A percentile compares a stretch with the other conserved stretches of the same genome.
Conservation (phyloP, 2,113 vertebrate species). For the Butorides virescens region DNA sequence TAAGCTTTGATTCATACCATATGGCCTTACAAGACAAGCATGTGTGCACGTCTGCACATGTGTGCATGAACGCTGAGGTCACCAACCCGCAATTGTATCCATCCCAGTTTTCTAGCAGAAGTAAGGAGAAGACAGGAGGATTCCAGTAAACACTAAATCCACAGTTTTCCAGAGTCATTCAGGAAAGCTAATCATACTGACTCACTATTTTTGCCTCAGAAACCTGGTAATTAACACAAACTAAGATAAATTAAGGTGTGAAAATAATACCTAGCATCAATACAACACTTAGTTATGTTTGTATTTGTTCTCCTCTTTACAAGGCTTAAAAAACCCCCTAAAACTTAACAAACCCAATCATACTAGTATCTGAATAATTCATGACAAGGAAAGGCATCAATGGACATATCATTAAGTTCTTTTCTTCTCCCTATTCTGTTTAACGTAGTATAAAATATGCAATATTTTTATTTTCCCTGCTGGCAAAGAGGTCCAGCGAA, state of each 20-base stretch:
- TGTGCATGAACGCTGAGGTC: neutral
- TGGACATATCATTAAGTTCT: neutral
- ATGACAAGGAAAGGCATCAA: neutral
- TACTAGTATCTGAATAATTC: neutral
- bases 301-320: neutral
- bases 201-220: neutral
- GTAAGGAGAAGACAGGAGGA: neutral
- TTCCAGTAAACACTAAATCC: neutral
- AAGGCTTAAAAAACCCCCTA: neutral
- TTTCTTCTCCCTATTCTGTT: neutral
- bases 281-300: neutral
- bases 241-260: neutral
- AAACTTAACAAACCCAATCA: neutral
- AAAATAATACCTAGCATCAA: neutral
- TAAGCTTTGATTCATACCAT: conserved; percentile 42
- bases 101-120: neutral
- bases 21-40: neutral
- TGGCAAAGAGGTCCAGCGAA: neutral
- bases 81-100: neutral
- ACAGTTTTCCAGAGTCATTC: neutral
- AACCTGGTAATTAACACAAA: neutral
- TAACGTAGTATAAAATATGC: neutral
- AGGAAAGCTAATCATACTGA: neutral
- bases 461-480: neutral
- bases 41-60: neutral